Evolutionary conservation across 2,113 vertebrate genomes (phyloP), one percentile per base, ranked within the genome.

Genomic region (Proterorhinus semilunaris): DNA sequence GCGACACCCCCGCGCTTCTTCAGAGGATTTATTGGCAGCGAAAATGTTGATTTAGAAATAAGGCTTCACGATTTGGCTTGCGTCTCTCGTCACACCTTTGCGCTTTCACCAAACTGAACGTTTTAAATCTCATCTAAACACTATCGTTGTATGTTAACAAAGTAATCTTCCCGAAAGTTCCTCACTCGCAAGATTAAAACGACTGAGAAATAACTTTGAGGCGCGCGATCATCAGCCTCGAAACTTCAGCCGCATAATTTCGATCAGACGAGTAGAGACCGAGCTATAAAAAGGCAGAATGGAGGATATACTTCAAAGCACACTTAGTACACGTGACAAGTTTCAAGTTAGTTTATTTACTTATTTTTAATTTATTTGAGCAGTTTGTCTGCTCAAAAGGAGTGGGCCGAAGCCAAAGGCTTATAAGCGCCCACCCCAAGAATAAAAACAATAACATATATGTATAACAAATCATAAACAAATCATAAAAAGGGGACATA

Each of bases 11-110:
- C 63, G 11, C 50, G 6, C 66, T 6, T 49, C 55, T 69, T 63
- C 66, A 72, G 44, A 80, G 62, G 10, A 61, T 48, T 75, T 58
- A 3, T 72, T 53, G 43, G 48, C 70, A 75, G 17, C 65, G 74
- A 75, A 70, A 57, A 21, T 64, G 66, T 36, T 48, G 62, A 43
- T 69, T 17, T 68, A 83, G 79, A 84, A 84, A 88, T 79, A 88
- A 36, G 68, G 58, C 15, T 6, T 16, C 66, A 51, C 48, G 17
- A 53, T 55, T 36, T 53, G 44, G 43, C 44, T 47, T 43, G 67
- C 10, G 21, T 68, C 43, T 50, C 67, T 55, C 42, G 44, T 81
- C 58, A 63, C 58, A 74, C 21, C 10, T 72, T 15, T 0, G 44
- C 15, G 10, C 11, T 10, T 62, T 79, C 49, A 67, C 16, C 68